phyloP scores from a whole-genome alignment of 1,140 invertebrate species.

The Saccostrea glomerata region DNA sequence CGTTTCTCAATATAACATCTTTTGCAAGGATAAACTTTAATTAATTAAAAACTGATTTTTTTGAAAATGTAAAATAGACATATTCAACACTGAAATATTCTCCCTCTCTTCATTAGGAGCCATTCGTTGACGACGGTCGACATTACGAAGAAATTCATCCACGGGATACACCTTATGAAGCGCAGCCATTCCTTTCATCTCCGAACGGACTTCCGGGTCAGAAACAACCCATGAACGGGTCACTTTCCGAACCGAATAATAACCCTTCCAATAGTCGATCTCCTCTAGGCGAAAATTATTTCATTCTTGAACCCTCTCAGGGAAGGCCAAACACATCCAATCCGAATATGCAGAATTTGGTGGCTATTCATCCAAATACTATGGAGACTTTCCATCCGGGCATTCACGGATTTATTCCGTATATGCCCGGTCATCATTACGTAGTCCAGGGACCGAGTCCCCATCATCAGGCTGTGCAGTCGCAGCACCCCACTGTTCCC shows the following conservation, averaged over 20 bases:
- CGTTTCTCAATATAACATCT: too few species aligned
- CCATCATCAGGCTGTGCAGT: conserved; percentile 17
- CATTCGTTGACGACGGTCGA: conserved; percentile 12
- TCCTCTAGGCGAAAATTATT: conserved; percentile 15
- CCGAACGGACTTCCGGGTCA: conserved; percentile 5
- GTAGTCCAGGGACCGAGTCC: conserved; percentile 28
- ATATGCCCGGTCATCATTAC: conserved; percentile 22
- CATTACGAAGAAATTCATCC: conserved; percentile 34
- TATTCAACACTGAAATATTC: neutral
- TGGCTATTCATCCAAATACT: neutral
- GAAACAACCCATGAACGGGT: neutral
- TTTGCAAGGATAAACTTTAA: too few species aligned
- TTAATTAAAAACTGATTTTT: neutral
- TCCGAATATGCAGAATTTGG: conserved; percentile 3
- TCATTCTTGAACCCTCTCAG: conserved; percentile 17
- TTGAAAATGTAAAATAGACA: neutral
- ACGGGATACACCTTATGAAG: neutral
- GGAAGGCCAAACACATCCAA: neutral
- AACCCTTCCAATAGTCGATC: conserved; percentile 2
- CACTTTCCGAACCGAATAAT: neutral
- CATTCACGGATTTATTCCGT: conserved; percentile 23
- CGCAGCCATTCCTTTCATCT: conserved; percentile 15
- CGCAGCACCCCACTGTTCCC: neutral
- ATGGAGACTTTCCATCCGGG: conserved; percentile 14
- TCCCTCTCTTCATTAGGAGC: neutral